Evolutionary conservation across 2,797 vertebrate genomes (phyloP).

Genomic region (Gorsachius magnificus): DNA sequence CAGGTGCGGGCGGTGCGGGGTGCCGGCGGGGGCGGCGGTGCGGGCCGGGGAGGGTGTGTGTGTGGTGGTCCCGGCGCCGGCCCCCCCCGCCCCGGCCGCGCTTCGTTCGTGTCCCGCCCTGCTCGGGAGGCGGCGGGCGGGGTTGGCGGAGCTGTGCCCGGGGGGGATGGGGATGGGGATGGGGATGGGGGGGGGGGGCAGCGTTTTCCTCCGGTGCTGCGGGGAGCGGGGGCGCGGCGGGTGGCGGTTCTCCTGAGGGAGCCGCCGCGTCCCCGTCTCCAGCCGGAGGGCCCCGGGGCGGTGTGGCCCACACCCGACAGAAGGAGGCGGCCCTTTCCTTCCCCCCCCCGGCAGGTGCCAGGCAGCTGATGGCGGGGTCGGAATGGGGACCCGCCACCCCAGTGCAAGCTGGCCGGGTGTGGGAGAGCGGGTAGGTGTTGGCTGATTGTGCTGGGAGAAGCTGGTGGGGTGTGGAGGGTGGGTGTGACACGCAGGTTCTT

Average conservation of each 20-base stretch:
- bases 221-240: not conserved
- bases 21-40: no score
- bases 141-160: not conserved
- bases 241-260: not conserved
- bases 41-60: no score
- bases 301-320: rapidly evolving
- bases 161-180: no score
- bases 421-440: not conserved
- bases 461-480: not conserved
- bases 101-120: not conserved
- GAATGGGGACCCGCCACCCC: not conserved
- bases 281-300: not conserved
- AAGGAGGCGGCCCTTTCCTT: no score
- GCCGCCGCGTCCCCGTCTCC: not conserved
- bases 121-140: not conserved
- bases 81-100: not conserved
- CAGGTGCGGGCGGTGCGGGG: not conserved
- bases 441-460: not conserved
- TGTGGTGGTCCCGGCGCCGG: no score
- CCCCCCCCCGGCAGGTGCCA: not conserved
- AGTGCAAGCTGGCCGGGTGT: rapidly evolving
- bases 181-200: not conserved
- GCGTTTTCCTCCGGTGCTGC: not conserved
- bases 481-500: slow-evolving; percentile 3
- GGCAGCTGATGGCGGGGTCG: not conserved